Base-by-base conservation (phyloP, 1,140 invertebrate genomes). In the Heliconius eleuchia region DNA sequence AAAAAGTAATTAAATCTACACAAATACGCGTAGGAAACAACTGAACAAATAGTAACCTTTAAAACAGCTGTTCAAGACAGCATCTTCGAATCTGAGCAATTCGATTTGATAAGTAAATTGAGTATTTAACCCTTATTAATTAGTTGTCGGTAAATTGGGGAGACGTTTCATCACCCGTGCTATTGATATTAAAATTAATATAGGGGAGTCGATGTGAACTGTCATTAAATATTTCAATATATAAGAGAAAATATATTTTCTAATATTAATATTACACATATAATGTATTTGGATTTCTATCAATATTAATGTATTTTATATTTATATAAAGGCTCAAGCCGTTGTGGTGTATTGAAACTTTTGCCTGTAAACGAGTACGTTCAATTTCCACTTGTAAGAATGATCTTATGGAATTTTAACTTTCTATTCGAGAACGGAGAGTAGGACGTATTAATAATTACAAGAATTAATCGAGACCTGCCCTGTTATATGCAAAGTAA, bases 101-200 rank as follows among this genome's bases (percentile, higher is more conserved):
- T 82, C 66, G 80, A 82, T 82, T 86, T 87, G 82, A 82, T 82
- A 73, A 83, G 82, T 78, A 83, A 89, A 84, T 86, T 85, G 80
- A 85, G 76, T 85, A 88, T 83, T 89, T 86, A 85, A 86, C 83
- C 82, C 78, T 85, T 78, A 86, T 85, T 88, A 88, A 88, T 91
- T 87, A 89, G 76, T 86, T 82, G 81, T 84, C 73, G 78, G 42
- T 73, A 72, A 73, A 76, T 73, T 71, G 70, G 83, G 78, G 78
- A 78, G 83, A 80, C 71, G 84, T 76, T 79, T 78, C 78, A 77
- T 82, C 82, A 84, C 66, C 82, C 89, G 84, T 89, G 88, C 82
- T 90, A 90, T 91, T 90, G 83, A 88, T 90, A 88, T 89, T 85
- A 86, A 91, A 91, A 90, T 90, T 87, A 87, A 90, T 90, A 78